Evolutionary conservation across 2,113 vertebrate genomes (phyloP).

Genomic region (Eulacestoma nigropectus): DNA sequence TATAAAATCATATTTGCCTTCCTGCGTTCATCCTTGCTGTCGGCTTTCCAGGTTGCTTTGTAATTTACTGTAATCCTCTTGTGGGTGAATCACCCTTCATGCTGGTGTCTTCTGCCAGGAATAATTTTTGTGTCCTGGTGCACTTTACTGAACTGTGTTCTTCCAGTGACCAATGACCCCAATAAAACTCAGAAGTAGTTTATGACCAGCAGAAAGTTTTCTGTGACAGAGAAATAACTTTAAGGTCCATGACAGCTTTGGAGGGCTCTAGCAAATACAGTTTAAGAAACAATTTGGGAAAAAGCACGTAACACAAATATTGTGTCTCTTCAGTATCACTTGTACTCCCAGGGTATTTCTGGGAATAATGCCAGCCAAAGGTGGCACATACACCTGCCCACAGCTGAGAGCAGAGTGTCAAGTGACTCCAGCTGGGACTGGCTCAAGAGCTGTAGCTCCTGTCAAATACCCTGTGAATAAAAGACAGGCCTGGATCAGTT

Average conservation of each 20-base stretch:
- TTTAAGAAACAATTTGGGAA: background rate
- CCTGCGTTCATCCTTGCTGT: background rate
- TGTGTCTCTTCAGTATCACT: background rate
- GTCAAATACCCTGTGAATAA: background rate
- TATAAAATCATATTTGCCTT: background rate
- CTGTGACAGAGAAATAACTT: background rate
- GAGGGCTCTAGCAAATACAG: background rate
- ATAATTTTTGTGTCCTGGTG: background rate
- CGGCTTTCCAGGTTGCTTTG: background rate
- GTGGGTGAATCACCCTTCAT: background rate
- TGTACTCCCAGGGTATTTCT: background rate
- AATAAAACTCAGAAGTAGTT: background rate
- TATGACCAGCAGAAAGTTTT: background rate
- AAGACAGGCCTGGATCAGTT: background rate
- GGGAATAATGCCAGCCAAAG: background rate
- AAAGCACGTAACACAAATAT: background rate
- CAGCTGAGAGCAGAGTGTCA: background rate
- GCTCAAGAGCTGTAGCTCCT: background rate
- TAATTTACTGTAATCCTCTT: slow-evolving; percentile 1
- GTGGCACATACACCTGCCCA: background rate
- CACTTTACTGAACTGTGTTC: background rate
- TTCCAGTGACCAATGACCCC: background rate
- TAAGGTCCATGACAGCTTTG: background rate
- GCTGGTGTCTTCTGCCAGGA: background rate
- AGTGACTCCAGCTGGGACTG: background rate